Evolutionary conservation across 1,140 invertebrate genomes (phyloP), one percentile per base, ranked within the genome.

Genomic region (Drosophila ogumai): DNA sequence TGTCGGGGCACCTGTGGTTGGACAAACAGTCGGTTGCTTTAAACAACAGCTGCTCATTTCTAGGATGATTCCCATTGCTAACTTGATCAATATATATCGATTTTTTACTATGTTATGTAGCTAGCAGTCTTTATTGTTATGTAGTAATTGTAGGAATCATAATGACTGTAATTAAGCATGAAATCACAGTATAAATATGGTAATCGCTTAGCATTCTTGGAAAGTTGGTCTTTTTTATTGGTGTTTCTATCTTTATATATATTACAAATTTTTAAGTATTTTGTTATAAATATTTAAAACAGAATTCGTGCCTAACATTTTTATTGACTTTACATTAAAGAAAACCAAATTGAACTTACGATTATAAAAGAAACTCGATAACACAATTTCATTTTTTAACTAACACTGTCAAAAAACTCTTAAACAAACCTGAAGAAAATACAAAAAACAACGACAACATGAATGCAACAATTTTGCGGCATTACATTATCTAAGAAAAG

Each of bases 401-500:
- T 9, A 15, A 54, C 17, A 4, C 32, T 22, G 13, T 36, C 12
- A 31, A 50, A 13, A 36, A 36, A 36, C 50, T 36, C 17, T 54
- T 17, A 54, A 36, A 22, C n/a, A 28, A 36, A 17, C 22, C 7
- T 3, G 28, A 49, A 60, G 25, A 47, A 22, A 34, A 34, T 50
- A 25, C 13, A 25, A 25, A 52, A 46, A 72, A 31, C n/a, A 32
- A 31, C 10, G 17, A 19, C 34, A 61, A 46, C 36, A 69, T 32
- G 38, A 67, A 38, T 36, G 66, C 66, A 65, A 43, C 46, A 43
- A 22, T 41, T 67, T 36, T 38, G 32, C 25, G 25, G 32, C 41
- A 10, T n/a, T 15, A 41, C 44, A 50, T 41, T 65, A 65, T 65
- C 50, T 59, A 76, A 58, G 75, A 77, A 67, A 60, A 59, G 31